These are phyloP conservation scores for Saxidomus purpurata DNA, from an alignment of 1,140 invertebrate genomes.

Conservation along the genomic window DNA sequence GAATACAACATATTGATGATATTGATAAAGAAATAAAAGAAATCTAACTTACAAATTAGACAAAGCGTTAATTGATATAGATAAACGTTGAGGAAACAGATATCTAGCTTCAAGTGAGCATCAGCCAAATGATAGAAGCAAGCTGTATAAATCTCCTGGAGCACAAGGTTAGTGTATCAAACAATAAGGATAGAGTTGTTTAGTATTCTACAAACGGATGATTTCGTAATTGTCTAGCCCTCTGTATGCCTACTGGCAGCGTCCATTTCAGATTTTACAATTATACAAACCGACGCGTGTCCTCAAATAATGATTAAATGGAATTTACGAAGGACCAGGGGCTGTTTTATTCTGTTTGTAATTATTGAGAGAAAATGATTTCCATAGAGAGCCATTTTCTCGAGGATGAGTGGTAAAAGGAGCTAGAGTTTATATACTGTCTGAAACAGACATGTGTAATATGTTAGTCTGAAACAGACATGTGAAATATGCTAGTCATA, in stretches of 20 bases:
- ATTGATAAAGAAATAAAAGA: too few species aligned
- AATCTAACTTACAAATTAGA: too few species aligned
- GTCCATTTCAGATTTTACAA: conserved; percentile 1
- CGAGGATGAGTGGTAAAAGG: not conserved
- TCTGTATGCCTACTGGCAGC: not conserved
- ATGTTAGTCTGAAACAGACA: too few species aligned
- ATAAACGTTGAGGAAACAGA: too few species aligned
- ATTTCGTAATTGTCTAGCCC: not conserved
- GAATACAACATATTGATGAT: too few species aligned
- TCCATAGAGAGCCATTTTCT: not conserved
- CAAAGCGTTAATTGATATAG: too few species aligned
- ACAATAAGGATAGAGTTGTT: too few species aligned
- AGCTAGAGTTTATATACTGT: not conserved
- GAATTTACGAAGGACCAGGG: not conserved
- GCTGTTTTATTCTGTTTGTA: not conserved
- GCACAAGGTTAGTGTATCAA: too few species aligned
- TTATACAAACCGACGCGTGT: not conserved
- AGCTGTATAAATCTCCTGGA: too few species aligned
- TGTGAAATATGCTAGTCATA: too few species aligned
- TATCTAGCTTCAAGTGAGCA: too few species aligned
- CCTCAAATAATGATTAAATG: not conserved
- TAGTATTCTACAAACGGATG: not conserved
- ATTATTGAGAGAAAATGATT: conserved; percentile 10
- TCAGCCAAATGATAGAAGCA: too few species aligned
- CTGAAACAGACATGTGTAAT: not conserved